Conservation (phyloP, 2,113 vertebrate species). For the Parus major region DNA sequence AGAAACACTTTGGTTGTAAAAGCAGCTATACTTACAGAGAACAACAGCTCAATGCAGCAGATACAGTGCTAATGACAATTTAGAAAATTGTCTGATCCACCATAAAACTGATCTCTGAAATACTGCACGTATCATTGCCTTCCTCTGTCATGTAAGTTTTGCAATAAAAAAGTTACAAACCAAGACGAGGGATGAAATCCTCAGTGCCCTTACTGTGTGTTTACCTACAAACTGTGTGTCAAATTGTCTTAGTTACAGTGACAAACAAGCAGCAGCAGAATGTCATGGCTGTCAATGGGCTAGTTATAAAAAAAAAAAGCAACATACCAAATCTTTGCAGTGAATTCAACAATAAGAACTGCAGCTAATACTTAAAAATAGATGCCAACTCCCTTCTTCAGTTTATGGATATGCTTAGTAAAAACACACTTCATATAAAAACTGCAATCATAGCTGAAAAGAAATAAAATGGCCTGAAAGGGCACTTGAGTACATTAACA, state of each 20-base stretch:
- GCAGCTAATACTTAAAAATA: not conserved
- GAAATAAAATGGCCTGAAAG: not conserved
- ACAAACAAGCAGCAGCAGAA: conserved; percentile 8
- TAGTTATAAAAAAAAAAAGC: not conserved
- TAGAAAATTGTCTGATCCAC: not conserved
- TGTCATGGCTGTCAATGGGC: not conserved
- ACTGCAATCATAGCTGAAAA: not conserved
- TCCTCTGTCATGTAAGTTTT: not conserved
- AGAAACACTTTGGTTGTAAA: not conserved
- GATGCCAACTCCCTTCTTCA: not conserved
- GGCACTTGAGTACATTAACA: not conserved
- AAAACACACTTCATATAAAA: not conserved
- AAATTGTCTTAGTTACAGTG: not conserved
- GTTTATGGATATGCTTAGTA: not conserved
- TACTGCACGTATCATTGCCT: not conserved
- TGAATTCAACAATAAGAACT: not conserved
- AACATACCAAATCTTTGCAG: not conserved
- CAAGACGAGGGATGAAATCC: not conserved
- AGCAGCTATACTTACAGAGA: not conserved
- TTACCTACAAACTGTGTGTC: not conserved
- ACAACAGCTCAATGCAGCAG: not conserved
- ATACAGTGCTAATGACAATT: not conserved
- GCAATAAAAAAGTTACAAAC: not conserved
- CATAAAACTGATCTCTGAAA: not conserved
- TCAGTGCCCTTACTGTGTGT: not conserved